phyloP scores from a whole-genome alignment of 2,888 invertebrate genomes.

The Lacanobia wlatinum region DNA sequence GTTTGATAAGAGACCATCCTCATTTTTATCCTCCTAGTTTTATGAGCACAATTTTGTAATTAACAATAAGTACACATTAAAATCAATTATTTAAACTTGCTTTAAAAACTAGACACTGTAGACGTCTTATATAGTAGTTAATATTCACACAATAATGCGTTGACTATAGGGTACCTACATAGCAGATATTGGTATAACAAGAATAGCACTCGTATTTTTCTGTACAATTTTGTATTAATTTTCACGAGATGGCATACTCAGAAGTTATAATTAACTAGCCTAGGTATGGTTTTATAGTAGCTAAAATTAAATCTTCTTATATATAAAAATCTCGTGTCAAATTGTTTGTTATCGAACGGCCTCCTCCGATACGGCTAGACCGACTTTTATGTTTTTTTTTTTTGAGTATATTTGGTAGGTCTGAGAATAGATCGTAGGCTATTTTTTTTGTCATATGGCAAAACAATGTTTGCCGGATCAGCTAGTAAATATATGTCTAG shows the following conservation, averaged over 20 bases:
- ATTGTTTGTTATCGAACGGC: no score
- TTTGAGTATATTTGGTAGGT: no score
- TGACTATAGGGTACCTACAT: neutral
- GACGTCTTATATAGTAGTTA: neutral
- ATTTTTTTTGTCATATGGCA: no score
- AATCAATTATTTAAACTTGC: neutral
- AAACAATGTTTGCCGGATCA: no score
- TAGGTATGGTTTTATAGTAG: neutral
- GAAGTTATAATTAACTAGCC: neutral
- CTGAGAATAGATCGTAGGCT: no score
- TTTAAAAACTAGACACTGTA: constrained; percentile 4
- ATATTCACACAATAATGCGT: constrained; percentile 16
- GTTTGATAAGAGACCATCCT: constrained; percentile 64
- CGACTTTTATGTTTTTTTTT: no score
- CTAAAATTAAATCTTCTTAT: neutral
- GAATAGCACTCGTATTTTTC: neutral
- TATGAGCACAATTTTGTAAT: constrained; percentile 27
- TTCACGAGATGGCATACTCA: constrained; percentile 40
- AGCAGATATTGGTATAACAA: neutral
- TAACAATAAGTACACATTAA: neutral
- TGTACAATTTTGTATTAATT: neutral
- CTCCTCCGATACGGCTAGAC: no score
- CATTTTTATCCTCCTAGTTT: constrained; percentile 50
- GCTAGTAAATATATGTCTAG: neutral
- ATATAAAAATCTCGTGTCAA: no score